A percentile compares a stretch with the other conserved stretches of the same genome.
Evolutionary conservation across 2,113 vertebrate species (phyloP).

Genomic region (Phrynosoma platyrhinos): DNA sequence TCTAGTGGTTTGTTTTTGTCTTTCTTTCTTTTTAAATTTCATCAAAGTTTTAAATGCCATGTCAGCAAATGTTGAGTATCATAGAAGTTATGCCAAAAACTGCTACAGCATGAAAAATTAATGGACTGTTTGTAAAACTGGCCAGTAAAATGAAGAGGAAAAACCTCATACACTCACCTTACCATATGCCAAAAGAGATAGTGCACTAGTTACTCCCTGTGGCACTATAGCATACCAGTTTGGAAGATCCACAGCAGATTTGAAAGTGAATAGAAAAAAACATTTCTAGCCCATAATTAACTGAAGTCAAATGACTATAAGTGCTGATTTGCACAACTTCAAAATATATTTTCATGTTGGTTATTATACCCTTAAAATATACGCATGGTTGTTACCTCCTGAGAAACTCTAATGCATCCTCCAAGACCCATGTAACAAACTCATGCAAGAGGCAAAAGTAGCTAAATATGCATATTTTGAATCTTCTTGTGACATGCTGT

Average conservation of each 20-base stretch:
- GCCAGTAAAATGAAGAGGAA: neutral
- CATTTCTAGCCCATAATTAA: slow-evolving; percentile 50
- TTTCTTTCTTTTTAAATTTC: neutral
- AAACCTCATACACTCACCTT: neutral
- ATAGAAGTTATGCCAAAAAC: slow-evolving; percentile 15
- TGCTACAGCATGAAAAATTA: slow-evolving; percentile 32
- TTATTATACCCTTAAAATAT: slow-evolving; percentile 42
- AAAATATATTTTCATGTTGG: slow-evolving; percentile 22
- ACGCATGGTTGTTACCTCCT: slow-evolving; percentile 34
- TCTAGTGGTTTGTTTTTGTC: slow-evolving; percentile 13
- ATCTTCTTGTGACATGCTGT: slow-evolving; percentile 45
- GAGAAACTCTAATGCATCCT: slow-evolving; percentile 13
- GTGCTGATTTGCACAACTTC: slow-evolving; percentile 42
- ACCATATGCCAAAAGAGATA: slow-evolving; percentile 24
- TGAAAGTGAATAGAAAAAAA: slow-evolving; percentile 34
- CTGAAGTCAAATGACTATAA: slow-evolving; percentile 53
- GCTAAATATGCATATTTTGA: slow-evolving; percentile 36
- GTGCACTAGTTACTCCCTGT: slow-evolving; percentile 20
- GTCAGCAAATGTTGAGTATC: slow-evolving; percentile 2
- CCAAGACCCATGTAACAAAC: neutral
- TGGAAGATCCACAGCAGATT: neutral
- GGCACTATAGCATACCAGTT: slow-evolving; percentile 1
- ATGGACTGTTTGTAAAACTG: slow-evolving; percentile 6
- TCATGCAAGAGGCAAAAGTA: slow-evolving; percentile 23
- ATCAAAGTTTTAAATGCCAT: slow-evolving; percentile 4